Evolutionary conservation across 2,888 invertebrate genomes (phyloP).

Genomic region (Vandiemenella viatica): DNA sequence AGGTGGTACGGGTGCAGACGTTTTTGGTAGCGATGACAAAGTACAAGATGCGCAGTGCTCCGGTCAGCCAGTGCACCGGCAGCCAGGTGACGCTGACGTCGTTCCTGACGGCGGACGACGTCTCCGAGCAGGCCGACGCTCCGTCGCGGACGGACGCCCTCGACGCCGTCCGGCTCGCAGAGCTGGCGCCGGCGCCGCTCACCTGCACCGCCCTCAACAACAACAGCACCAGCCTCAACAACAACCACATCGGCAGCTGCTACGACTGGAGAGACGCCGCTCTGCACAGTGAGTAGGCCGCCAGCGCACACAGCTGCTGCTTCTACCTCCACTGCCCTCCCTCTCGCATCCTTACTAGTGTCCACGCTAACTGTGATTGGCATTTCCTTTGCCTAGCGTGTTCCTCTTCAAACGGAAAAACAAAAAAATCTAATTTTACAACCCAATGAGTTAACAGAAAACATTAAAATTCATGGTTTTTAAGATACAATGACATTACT

Average conservation of each 20-base stretch:
- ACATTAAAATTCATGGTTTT: no score
- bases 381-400: no score
- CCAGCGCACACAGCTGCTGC: background rate
- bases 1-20: no score
- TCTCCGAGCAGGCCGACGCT: background rate
- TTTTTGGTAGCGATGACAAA: conserved; percentile 6
- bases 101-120: conserved; percentile 20
- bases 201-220: conserved; percentile 5
- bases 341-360: no score
- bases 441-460: no score
- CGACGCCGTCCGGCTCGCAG: conserved; percentile 7
- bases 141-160: background rate
- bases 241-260: conserved; percentile 6
- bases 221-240: background rate
- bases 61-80: no score
- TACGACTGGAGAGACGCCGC: conserved; percentile 3
- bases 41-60: conserved; percentile 14
- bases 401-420: no score
- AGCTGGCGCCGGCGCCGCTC: background rate
- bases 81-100: conserved; percentile 24
- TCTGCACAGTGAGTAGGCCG: background rate
- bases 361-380: no score
- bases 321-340: background rate
- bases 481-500: no score
- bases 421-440: no score